A percentile compares a stretch with the other conserved stretches of the same genome.
phyloP scores from a whole-genome alignment of 1,140 invertebrate species.

The Hetaerina americana region DNA sequence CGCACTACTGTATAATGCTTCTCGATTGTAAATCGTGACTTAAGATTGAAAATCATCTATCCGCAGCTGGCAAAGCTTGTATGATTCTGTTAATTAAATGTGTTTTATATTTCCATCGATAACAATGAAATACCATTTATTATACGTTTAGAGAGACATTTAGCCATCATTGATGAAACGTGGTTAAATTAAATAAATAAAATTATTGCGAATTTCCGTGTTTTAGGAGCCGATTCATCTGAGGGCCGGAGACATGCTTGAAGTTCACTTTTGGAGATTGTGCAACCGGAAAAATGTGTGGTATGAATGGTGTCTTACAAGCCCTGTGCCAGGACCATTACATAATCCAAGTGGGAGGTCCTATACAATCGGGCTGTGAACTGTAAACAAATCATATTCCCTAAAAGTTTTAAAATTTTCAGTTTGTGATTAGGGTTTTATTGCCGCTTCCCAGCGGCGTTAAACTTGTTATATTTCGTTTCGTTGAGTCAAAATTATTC shows the following conservation, averaged over 20 bases:
- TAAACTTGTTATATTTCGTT: too few species aligned
- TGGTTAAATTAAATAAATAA: background rate
- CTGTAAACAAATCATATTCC: too few species aligned
- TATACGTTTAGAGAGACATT: background rate
- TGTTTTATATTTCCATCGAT: too few species aligned
- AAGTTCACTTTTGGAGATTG: slow-evolving; percentile 78
- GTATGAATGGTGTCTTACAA: slow-evolving; percentile 86
- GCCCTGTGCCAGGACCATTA: slow-evolving; percentile 47
- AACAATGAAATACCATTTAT: background rate
- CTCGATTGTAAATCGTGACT: too few species aligned
- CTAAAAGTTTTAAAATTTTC: too few species aligned
- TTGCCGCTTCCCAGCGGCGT: too few species aligned
- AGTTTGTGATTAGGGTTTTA: too few species aligned
- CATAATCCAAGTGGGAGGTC: slow-evolving; percentile 74
- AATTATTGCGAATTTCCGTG: slow-evolving; percentile 11
- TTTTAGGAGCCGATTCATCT: slow-evolving; percentile 62
- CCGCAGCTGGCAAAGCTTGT: too few species aligned
- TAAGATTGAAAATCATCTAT: too few species aligned
- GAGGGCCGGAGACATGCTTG: slow-evolving; percentile 50
- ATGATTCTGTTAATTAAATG: too few species aligned
- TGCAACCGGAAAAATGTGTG: slow-evolving; percentile 69
- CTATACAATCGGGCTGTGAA: slow-evolving; percentile 47
- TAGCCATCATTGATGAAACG: background rate
- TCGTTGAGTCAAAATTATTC: too few species aligned
- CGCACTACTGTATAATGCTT: too few species aligned